Base-by-base conservation (phyloP, 2,888 invertebrate genomes). In the Pachliopta kotzebuea region DNA sequence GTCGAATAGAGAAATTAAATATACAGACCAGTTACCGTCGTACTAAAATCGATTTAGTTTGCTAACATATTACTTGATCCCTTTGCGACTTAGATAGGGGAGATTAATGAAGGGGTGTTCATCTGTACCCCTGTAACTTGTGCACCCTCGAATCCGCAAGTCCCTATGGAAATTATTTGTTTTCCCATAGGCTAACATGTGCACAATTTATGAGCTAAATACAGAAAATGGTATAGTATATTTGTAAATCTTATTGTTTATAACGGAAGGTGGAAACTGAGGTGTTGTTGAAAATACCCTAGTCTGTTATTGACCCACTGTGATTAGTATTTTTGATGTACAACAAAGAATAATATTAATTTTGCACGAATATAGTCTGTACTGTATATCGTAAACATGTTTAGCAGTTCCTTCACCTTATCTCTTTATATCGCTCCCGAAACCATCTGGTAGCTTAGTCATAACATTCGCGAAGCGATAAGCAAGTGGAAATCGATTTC, bases 81-180 rank as follows among this genome's bases (percentile, higher is more conserved):
- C 45, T 9, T 7, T 6, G 57, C 45, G 57, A 31, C 42, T 53
- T 29, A 20, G 6, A 11, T 24, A 53, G 52, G 62, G 62, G 62
- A 62, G 52, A 53, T 42, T 23, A 52, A 53, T 50, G 24, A 24
- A 58, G 53, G 63, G 63, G 63, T 26, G 57, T 63, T 57, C 58
- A 21, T n/a, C 42, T 21, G 26, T 53, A 62, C 57, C 62, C 53
- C 29, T 58, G 49, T 42, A 52, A 31, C 37, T 52, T 23, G 20
- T 56, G 21, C 42, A 58, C 63, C 57, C 62, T 63, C 20, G 9
- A 8, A 58, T 21, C 29, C 26, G 18, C 18, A 26, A 57, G 18
- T 52, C 53, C 62, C 57, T n/a, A 18, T 20, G n/a, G 20, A 29
- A 58, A 60, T 21, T 50, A 26, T 29, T 56, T 18, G 37, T 57